phyloP scores from a whole-genome alignment of 2,888 invertebrate species.

The Drosophila macrospina region DNA sequence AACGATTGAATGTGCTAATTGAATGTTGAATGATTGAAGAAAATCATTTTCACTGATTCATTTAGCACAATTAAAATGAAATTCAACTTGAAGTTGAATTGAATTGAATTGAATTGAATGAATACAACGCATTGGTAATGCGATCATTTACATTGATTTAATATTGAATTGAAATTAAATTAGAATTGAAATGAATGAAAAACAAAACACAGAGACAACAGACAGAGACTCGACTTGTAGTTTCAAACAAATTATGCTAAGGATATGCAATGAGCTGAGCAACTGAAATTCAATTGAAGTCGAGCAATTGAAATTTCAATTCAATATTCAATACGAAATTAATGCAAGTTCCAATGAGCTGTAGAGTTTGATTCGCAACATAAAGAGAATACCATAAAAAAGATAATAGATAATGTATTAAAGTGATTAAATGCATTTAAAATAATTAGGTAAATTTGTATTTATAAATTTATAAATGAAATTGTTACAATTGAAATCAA shows the following conservation, averaged over 20 bases:
- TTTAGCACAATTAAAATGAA: conserved; percentile 3
- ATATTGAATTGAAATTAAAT: conserved; percentile 10
- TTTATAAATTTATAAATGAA: no score
- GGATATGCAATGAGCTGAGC: neutral
- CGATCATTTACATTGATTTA: conserved; percentile 14
- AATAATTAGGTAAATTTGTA: no score
- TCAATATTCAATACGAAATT: neutral
- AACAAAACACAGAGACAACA: neutral
- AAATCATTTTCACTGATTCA: conserved; percentile 7
- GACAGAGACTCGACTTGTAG: neutral
- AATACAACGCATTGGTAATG: conserved; percentile 16
- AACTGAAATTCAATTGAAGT: neutral
- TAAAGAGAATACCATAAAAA: no score
- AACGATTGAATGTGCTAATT: conserved; percentile 7
- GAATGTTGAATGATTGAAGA: neutral
- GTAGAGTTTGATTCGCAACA: neutral
- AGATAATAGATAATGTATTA: no score
- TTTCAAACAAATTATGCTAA: neutral
- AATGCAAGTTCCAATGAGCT: neutral
- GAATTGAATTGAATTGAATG: conserved; percentile 17
- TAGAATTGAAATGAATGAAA: conserved; percentile 13
- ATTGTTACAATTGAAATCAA: neutral
- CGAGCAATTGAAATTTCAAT: neutral
- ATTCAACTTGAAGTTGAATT: conserved; percentile 19
- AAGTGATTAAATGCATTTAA: no score